Evolutionary conservation across 2,888 invertebrate genomes (phyloP).

Genomic region (Erebia ligea): DNA sequence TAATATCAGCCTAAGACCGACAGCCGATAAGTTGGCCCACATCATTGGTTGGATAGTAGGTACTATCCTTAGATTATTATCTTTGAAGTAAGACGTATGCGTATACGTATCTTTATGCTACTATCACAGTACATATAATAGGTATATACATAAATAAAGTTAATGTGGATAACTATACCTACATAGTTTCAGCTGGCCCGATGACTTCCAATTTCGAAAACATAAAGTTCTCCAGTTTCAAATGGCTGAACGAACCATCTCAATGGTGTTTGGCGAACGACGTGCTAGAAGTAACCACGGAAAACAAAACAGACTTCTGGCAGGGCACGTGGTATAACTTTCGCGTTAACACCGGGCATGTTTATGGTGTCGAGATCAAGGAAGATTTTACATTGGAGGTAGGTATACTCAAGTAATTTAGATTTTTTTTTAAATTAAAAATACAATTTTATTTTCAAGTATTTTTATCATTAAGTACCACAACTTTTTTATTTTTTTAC

Average conservation of each 20-base stretch:
- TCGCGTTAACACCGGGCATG: slow-evolving; percentile 59
- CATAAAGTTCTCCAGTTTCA: slow-evolving; percentile 49
- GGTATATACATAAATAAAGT: too few species aligned
- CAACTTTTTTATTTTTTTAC: too few species aligned
- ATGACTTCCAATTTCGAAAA: slow-evolving; percentile 18
- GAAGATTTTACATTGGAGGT: slow-evolving; percentile 65
- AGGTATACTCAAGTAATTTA: slow-evolving; percentile 29
- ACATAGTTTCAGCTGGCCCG: background rate
- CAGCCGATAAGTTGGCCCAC: too few species aligned
- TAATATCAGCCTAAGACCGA: too few species aligned
- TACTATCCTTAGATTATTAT: too few species aligned
- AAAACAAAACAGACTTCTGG: slow-evolving; percentile 71
- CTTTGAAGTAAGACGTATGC: too few species aligned
- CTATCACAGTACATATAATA: background rate
- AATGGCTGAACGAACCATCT: slow-evolving; percentile 66
- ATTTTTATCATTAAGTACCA: too few species aligned
- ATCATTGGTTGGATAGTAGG: too few species aligned
- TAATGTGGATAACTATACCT: background rate
- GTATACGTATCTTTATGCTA: background rate
- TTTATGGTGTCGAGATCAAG: slow-evolving; percentile 58
- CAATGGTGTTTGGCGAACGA: slow-evolving; percentile 52
- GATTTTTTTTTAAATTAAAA: background rate
- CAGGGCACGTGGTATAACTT: slow-evolving; percentile 67
- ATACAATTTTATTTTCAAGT: too few species aligned
- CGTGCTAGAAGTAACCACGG: slow-evolving; percentile 54